Evolutionary conservation across 64 coral and sea anemone genomes (phyloP).

Genomic region (Pocillopora verrucosa): DNA sequence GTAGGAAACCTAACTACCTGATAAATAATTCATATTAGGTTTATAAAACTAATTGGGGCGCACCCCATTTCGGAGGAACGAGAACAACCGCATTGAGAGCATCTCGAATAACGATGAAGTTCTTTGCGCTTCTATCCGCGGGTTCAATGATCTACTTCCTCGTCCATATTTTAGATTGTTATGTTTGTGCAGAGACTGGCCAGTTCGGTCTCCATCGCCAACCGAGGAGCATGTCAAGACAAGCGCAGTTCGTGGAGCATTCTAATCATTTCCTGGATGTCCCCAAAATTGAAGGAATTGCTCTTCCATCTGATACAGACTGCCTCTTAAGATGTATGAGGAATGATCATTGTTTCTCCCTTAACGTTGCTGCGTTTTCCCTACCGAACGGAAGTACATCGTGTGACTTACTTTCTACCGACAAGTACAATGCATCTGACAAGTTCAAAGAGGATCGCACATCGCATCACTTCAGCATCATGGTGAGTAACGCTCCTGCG

Average conservation of each 20-base stretch:
- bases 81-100: no score
- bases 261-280: neutral
- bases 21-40: no score
- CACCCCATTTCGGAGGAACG: no score
- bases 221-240: neutral
- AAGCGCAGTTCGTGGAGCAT: neutral
- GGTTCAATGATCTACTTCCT: no score
- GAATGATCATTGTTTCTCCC: slow-evolving; percentile 14
- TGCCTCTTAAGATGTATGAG: neutral
- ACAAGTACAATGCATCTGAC: neutral
- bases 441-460: neutral
- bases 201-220: neutral
- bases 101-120: no score
- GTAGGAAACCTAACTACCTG: no score
- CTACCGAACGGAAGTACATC: neutral
- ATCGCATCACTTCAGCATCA: slow-evolving; percentile 35
- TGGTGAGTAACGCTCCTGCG: neutral
- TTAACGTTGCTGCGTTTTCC: neutral
- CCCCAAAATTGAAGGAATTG: neutral
- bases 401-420: neutral
- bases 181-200: no score
- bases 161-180: no score
- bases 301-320: neutral
- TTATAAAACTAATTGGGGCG: no score
- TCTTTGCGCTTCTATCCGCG: no score